Conservation (phyloP, 1,140 invertebrate genomes). For the Megalopta genalis region DNA sequence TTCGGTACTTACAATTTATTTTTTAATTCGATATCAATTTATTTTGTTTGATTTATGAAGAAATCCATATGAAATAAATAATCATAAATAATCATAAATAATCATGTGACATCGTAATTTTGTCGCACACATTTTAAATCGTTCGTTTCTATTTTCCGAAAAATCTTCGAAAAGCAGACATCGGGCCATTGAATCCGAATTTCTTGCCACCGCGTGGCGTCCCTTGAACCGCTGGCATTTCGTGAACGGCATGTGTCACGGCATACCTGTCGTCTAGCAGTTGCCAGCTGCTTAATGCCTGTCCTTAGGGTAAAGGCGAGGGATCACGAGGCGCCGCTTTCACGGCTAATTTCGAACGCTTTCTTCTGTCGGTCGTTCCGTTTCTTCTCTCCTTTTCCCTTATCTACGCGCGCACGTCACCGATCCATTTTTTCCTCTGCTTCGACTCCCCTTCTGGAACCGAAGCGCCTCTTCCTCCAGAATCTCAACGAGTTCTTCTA, state of each 20-base stretch:
- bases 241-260: conserved; percentile 58
- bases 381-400: not conserved
- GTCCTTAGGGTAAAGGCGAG: conserved; percentile 39
- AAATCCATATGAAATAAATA: too few species aligned
- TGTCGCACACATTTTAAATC: too few species aligned
- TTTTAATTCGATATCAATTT: too few species aligned
- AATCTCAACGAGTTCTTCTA: not conserved
- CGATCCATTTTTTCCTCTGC: not conserved
- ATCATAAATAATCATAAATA: too few species aligned
- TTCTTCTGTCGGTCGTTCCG: not conserved
- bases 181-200: too few species aligned
- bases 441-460: not conserved
- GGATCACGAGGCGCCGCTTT: conserved; percentile 19
- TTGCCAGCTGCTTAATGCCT: conserved; percentile 63
- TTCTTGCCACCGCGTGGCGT: conserved; percentile 21
- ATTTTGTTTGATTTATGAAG: too few species aligned
- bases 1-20: too few species aligned
- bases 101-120: too few species aligned
- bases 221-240: conserved; percentile 36
- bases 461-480: too few species aligned
- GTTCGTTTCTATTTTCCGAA: too few species aligned
- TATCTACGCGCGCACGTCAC: not conserved
- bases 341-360: conserved; percentile 44
- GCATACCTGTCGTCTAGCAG: conserved; percentile 68
- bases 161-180: too few species aligned